Percentiles rank a stretch among this genome's conserved stretches.
These are phyloP conservation scores for Laupala kohalensis DNA, from an alignment of 1,140 invertebrate species.

Conservation along the genomic window DNA sequence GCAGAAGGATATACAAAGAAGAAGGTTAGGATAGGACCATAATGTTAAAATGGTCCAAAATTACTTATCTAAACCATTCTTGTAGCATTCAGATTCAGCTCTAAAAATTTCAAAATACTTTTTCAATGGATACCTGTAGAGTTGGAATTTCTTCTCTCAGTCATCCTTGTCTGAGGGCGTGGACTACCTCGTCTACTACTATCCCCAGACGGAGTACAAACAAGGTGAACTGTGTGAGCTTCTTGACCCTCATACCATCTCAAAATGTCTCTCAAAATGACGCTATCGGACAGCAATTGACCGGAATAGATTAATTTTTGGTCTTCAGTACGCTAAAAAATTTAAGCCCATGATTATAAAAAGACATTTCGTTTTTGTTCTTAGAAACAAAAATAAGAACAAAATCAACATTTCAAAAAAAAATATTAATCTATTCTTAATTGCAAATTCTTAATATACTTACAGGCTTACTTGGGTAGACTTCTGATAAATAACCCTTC, in stretches of 20 bases:
- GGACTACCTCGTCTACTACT: not conserved
- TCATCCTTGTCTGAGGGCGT: slow-evolving; percentile 2
- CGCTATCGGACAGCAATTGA: slow-evolving; percentile 63
- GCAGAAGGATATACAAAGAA: too few relatives aligned
- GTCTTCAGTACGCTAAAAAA: slow-evolving; percentile 51
- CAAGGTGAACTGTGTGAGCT: slow-evolving; percentile 68
- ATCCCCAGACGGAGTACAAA: slow-evolving; percentile 41
- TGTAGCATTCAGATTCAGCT: too few relatives aligned
- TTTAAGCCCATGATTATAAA: too few relatives aligned
- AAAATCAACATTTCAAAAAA: too few relatives aligned
- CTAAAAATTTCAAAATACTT: too few relatives aligned
- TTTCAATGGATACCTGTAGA: not conserved
- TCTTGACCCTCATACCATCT: slow-evolving; percentile 56
- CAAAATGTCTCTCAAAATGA: slow-evolving; percentile 65
- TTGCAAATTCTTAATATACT: too few relatives aligned
- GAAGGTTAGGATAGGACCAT: too few relatives aligned
- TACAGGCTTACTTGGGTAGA: slow-evolving; percentile 84
- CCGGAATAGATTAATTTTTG: slow-evolving; percentile 86
- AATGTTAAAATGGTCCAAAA: too few relatives aligned
- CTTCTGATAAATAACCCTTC: slow-evolving; percentile 67
- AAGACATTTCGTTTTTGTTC: too few relatives aligned
- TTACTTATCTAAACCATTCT: too few relatives aligned
- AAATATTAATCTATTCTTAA: too few relatives aligned
- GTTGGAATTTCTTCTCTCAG: slow-evolving; percentile 3
- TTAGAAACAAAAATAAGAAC: too few relatives aligned